Evolutionary conservation across 1,140 invertebrate genomes (phyloP), one percentile per base, ranked within the genome.

Genomic region (Alviniconcha marisindica): DNA sequence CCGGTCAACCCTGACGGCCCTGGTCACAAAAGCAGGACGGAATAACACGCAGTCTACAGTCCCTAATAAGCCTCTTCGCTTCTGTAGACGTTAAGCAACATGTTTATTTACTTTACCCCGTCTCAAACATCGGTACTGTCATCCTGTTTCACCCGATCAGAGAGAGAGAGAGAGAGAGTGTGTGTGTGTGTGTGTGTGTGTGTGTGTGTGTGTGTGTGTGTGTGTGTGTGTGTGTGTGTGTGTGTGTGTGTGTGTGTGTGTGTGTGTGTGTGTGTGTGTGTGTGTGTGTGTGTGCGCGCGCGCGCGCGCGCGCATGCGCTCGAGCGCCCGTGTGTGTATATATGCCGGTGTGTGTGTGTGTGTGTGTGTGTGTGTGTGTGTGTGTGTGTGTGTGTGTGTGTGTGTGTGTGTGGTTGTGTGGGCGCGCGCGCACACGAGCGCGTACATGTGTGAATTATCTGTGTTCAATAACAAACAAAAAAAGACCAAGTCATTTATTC

Each of bases 201-300:
- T 76, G 73, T 76, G 44, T 76, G 73, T 76, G 73, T 76, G 44
- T 76, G 73, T 76, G 44, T 76, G 73, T 76, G 44, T 76, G 33
- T 76, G 44, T 42, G 73, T 38, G 44, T 38, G 73, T 38, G 7
- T 73, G 69, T 79, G 33, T 79, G 54, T 54, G 28, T 79, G 28
- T 79, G 54, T 54, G 12, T 56, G 28, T 28, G 33, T 54, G 18
- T 77, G 51, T 44, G 44, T 24, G 14, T 54, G 31, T 48, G 14
- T 51, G 44, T 77, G 21, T 24, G 44, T 77, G 24, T 77, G 18
- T 18, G 40, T 24, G 18, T 48, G 76, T 33, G 48, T 15, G 76
- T 77, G 24, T 18, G 24, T 48, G 24, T 44, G 51, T 51, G 40
- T 24, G 40, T 36, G 76, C 48, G 14, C 24, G 14, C 18, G 38